phyloP scores from a whole-genome alignment of 1,140 invertebrate species.

The Phymastichus coffea region DNA sequence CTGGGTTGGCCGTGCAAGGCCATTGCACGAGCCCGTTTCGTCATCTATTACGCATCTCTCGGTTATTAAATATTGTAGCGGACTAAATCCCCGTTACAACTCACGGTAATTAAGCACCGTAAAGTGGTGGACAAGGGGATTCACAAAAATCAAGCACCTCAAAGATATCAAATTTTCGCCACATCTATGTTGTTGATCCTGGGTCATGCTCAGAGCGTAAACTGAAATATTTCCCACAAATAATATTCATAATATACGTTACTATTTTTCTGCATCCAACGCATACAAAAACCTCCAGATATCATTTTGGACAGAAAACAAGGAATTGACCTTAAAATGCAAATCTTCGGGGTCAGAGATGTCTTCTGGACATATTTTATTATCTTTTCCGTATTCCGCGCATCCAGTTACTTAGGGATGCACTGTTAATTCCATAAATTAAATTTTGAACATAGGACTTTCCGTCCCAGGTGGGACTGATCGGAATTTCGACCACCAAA shows the following conservation, averaged over 20 bases:
- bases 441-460: background rate
- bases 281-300: background rate
- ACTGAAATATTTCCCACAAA: background rate
- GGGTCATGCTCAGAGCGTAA: constrained; percentile 2
- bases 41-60: no score
- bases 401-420: background rate
- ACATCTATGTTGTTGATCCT: background rate
- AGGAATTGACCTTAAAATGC: background rate
- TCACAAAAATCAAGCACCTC: no score
- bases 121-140: background rate
- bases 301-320: background rate
- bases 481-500: background rate
- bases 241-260: background rate
- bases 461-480: background rate
- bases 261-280: background rate
- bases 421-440: no score
- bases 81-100: no score
- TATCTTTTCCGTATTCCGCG: background rate
- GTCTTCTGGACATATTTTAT: background rate
- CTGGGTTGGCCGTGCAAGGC: no score
- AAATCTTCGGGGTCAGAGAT: background rate
- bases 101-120: background rate
- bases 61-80: no score
- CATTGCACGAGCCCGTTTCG: no score
- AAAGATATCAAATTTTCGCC: background rate